phyloP scores from a whole-genome alignment of 2,113 vertebrate species.

The Hemichromis elongatus region DNA sequence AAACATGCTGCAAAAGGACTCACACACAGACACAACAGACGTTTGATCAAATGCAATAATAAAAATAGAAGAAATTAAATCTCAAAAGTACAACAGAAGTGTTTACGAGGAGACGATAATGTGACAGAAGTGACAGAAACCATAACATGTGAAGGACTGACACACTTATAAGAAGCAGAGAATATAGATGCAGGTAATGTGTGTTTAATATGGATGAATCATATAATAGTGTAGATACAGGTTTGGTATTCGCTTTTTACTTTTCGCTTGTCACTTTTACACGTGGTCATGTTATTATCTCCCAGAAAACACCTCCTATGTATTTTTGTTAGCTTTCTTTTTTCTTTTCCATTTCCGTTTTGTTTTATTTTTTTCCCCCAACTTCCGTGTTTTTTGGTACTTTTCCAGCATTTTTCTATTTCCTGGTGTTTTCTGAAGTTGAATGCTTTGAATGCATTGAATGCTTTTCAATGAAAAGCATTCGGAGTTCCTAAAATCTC shows the following conservation, averaged over 20 bases:
- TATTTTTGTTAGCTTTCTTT: too few relatives aligned
- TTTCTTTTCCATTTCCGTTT: too few relatives aligned
- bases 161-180: not conserved
- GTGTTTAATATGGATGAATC: not conserved
- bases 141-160: too few relatives aligned
- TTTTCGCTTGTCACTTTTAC: not conserved
- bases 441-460: too few relatives aligned
- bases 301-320: not conserved
- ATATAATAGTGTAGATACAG: not conserved
- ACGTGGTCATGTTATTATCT: not conserved
- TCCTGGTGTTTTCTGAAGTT: not conserved
- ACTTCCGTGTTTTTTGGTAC: too few relatives aligned
- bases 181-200: not conserved
- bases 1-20: not conserved
- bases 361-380: too few relatives aligned
- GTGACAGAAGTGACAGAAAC: not conserved
- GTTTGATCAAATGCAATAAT: not conserved
- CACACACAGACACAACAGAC: not conserved
- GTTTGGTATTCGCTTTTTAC: not conserved
- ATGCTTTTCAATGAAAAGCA: not conserved
- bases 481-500: not conserved
- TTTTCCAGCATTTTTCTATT: not conserved
- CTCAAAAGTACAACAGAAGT: not conserved
- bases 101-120: not conserved
- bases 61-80: not conserved